A percentile compares a stretch with the other conserved stretches of the same genome.
Evolutionary conservation across 2,888 invertebrate genomes (phyloP).

Genomic region (Laspeyria flexula): DNA sequence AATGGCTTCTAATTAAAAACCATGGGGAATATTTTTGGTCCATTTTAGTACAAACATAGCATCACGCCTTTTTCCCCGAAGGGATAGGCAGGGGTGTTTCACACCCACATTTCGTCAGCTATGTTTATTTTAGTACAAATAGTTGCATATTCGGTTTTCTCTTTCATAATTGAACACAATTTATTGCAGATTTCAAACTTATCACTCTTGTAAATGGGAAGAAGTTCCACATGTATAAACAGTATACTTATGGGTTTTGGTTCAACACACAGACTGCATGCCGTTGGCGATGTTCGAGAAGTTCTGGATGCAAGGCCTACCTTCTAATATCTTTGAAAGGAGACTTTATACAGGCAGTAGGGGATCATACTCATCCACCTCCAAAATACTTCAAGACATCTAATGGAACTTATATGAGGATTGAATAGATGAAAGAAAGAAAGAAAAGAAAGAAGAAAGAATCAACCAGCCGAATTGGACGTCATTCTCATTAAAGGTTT

Average conservation of each 20-base stretch:
- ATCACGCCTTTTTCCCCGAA: too few species aligned
- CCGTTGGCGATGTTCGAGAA: constrained; percentile 45
- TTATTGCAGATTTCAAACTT: constrained; percentile 34
- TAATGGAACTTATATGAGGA: constrained; percentile 9
- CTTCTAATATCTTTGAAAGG: constrained; percentile 32
- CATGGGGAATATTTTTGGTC: too few species aligned
- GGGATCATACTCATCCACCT: constrained; percentile 9
- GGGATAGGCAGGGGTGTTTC: too few species aligned
- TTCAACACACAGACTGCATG: constrained; percentile 12
- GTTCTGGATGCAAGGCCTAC: constrained; percentile 37
- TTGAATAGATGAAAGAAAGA: neutral
- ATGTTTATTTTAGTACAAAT: too few species aligned
- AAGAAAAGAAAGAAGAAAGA: neutral
- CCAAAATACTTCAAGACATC: constrained; percentile 3
- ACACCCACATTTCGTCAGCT: too few species aligned
- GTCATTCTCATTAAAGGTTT: too few species aligned
- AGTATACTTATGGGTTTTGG: constrained; percentile 46
- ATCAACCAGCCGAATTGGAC: too few species aligned
- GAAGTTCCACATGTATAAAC: constrained; percentile 43
- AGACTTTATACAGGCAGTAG: constrained; percentile 10
- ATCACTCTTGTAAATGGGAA: constrained; percentile 44
- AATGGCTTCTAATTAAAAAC: too few species aligned
- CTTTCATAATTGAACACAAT: neutral
- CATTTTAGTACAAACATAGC: too few species aligned
- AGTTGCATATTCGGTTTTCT: too few species aligned